Conservation (phyloP, 2,797 vertebrate species). For the Vireo griseus region DNA sequence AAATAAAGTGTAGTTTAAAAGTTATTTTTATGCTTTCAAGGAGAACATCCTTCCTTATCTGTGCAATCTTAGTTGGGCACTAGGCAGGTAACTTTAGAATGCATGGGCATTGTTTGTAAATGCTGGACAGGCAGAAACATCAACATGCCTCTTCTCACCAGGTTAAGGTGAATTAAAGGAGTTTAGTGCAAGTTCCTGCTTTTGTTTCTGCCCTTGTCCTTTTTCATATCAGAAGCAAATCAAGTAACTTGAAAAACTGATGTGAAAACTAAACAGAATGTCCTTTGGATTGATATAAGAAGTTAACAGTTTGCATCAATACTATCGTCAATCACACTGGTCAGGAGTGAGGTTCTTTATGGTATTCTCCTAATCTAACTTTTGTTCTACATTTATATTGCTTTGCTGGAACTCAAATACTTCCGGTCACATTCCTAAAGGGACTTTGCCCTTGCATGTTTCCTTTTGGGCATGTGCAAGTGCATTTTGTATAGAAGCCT, state of each 20-base stretch:
- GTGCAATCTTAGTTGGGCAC: background rate
- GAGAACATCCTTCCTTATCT: background rate
- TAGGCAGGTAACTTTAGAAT: background rate
- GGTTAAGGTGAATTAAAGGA: conserved; percentile 24
- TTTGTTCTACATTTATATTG: conserved; percentile 31
- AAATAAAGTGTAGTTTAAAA: background rate
- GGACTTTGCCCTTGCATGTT: background rate
- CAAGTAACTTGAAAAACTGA: background rate
- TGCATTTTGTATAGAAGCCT: background rate
- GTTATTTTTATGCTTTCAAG: background rate
- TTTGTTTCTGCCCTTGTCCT: background rate
- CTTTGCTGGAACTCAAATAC: background rate
- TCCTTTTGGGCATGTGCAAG: background rate
- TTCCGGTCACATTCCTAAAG: background rate
- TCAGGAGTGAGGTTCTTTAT: conserved; percentile 1
- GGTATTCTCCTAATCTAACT: background rate
- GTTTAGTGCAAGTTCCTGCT: conserved; percentile 27
- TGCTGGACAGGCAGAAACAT: conserved; percentile 7
- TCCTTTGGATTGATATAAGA: background rate
- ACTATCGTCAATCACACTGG: background rate
- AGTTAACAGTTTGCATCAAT: background rate
- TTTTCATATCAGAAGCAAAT: background rate
- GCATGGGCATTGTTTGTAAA: background rate
- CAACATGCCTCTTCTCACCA: background rate
- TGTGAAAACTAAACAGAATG: background rate